Evolutionary conservation across 2,113 vertebrate species (phyloP).

Genomic region (Daboia siamensis): DNA sequence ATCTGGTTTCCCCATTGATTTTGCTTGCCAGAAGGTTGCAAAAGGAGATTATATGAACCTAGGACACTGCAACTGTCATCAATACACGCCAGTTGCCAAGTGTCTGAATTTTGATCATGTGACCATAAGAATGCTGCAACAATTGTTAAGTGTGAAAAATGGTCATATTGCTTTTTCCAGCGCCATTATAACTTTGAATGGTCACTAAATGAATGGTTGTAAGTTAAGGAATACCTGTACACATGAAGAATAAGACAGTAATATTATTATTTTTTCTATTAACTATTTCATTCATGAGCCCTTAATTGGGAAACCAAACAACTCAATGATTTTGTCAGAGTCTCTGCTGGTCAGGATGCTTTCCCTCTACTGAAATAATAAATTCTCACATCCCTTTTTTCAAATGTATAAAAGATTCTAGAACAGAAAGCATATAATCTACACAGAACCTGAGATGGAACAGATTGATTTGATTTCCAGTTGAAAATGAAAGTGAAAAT

Average conservation of each 20-base stretch:
- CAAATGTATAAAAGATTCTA: neutral
- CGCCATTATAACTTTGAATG: neutral
- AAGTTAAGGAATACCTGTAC: neutral
- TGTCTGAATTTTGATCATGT: neutral
- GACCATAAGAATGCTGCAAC: neutral
- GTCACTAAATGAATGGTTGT: neutral
- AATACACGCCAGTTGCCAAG: neutral
- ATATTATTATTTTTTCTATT: neutral
- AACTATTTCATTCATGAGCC: neutral
- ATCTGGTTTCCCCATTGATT: neutral
- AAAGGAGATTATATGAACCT: neutral
- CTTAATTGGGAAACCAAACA: neutral
- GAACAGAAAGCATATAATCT: neutral
- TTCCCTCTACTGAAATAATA: neutral
- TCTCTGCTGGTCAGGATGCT: neutral
- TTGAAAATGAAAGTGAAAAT: neutral
- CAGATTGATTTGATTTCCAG: neutral
- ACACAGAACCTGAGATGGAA: neutral
- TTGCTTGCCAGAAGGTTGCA: neutral
- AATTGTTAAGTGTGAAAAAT: neutral
- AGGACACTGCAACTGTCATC: neutral
- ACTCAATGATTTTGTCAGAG: neutral
- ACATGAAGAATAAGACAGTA: neutral
- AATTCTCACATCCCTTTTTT: neutral
- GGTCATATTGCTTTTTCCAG: neutral